phyloP scores from a whole-genome alignment of 2,888 invertebrate genomes.

The Chelonus formosanus region DNA sequence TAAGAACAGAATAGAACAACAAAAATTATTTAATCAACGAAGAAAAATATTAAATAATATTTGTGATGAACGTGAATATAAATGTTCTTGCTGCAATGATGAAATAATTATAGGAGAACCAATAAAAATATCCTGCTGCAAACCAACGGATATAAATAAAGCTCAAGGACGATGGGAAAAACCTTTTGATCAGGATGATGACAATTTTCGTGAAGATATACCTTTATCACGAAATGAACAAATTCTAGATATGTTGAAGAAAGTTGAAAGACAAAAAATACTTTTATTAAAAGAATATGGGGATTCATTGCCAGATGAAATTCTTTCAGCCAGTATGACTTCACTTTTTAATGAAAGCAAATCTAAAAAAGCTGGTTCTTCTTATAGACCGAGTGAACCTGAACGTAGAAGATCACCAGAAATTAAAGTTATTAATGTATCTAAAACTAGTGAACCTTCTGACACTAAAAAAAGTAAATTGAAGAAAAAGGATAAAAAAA shows the following conservation, averaged over 20 bases:
- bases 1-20: slow-evolving; percentile 1
- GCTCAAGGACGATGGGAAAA: too few relatives aligned
- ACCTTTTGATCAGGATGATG: too few relatives aligned
- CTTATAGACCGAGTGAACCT: background rate
- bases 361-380: slow-evolving; percentile 15
- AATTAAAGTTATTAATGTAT: slow-evolving; percentile 56
- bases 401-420: slow-evolving; percentile 47
- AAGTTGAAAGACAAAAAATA: slow-evolving; percentile 57
- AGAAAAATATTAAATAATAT: too few relatives aligned
- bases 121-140: too few relatives aligned
- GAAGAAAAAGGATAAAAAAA: slow-evolving; percentile 39
- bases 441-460: slow-evolving; percentile 26
- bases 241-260: slow-evolving; percentile 56
- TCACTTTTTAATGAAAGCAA: slow-evolving; percentile 44
- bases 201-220: slow-evolving; percentile 22
- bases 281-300: slow-evolving; percentile 57
- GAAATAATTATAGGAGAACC: too few relatives aligned
- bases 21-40: slow-evolving; percentile 34
- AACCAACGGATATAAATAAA: too few relatives aligned
- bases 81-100: too few relatives aligned
- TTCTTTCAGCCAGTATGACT: slow-evolving; percentile 55
- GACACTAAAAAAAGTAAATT: slow-evolving; percentile 19
- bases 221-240: slow-evolving; percentile 53
- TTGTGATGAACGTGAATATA: too few relatives aligned
- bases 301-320: slow-evolving; percentile 53